phyloP scores from a whole-genome alignment of 2,113 vertebrate genomes.

The Blennius ocellaris region DNA sequence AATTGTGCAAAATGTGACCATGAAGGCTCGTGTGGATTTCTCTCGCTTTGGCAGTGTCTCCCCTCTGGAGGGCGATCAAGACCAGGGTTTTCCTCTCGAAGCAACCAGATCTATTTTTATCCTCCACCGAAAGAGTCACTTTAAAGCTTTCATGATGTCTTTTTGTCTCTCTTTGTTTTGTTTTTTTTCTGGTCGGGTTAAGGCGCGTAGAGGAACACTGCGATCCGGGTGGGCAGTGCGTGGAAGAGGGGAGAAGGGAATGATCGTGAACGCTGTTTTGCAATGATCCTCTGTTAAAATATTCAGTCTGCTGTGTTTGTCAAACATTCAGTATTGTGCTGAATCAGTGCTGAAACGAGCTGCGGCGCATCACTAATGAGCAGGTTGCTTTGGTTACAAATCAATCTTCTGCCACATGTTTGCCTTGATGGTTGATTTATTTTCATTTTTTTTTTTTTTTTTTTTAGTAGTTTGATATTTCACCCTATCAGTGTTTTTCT shows the following conservation, averaged over 20 bases:
- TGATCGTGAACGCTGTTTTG: not conserved
- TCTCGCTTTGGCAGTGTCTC: conserved; percentile 36
- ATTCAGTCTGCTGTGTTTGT: conserved; percentile 3
- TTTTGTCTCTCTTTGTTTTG: conserved; percentile 65
- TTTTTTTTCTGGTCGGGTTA: conserved; percentile 35
- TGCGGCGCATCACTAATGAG: not conserved
- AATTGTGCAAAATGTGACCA: too few species aligned
- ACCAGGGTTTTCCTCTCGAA: conserved; percentile 56
- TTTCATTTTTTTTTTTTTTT: not conserved
- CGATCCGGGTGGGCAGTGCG: not conserved
- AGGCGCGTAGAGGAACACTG: conserved; percentile 17
- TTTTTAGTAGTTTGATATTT: not conserved
- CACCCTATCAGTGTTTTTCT: not conserved
- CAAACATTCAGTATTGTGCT: not conserved
- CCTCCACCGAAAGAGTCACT: conserved; percentile 56
- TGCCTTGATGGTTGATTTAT: not conserved
- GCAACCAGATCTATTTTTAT: conserved; percentile 74
- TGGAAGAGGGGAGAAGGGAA: not conserved
- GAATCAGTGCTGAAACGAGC: not conserved
- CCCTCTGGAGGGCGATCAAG: conserved; percentile 61
- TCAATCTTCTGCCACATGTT: not conserved
- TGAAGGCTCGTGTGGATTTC: too few species aligned
- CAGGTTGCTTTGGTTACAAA: not conserved
- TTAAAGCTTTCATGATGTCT: conserved; percentile 65
- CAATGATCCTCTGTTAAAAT: not conserved